Conservation (phyloP, 2,888 invertebrate species). For the Apodemia duryi region DNA sequence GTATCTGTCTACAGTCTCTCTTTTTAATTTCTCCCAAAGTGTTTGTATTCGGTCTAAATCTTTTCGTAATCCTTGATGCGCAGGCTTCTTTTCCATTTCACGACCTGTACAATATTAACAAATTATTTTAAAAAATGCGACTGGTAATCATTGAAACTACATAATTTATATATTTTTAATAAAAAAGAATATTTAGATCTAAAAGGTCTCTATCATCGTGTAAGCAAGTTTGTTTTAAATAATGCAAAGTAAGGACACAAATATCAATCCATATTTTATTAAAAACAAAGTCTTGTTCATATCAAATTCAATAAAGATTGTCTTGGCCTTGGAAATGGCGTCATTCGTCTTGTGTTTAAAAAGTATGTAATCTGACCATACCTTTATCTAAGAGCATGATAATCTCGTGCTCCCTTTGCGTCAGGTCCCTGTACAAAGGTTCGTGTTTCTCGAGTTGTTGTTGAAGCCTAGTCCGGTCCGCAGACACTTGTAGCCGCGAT, state of each 20-base stretch:
- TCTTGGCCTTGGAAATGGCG: no score
- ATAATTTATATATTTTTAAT: no score
- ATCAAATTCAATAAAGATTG: no score
- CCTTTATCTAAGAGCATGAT: constrained; percentile 97
- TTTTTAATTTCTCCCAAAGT: constrained; percentile 94
- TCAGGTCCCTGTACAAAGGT: constrained; percentile 92
- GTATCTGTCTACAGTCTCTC: constrained; percentile 92
- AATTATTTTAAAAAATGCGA: no score
- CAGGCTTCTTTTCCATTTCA: constrained; percentile 75
- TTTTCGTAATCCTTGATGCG: constrained; percentile 63
- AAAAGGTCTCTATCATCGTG: no score
- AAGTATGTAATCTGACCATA: constrained; percentile 18
- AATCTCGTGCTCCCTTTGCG: constrained; percentile 94
- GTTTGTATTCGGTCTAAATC: constrained; percentile 94
- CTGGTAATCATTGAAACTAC: no score
- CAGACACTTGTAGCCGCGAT: constrained; percentile 90
- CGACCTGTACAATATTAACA: constrained; percentile 50
- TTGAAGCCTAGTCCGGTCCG: constrained; percentile 88
- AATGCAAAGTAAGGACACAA: no score
- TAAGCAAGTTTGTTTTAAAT: no score
- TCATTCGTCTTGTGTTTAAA: no score
- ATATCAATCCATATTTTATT: no score
- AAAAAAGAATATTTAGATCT: no score
- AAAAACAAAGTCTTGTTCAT: no score
- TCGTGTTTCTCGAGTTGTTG: constrained; percentile 94